phyloP scores from a whole-genome alignment of 2,888 invertebrate species.

The Leptinotarsa haldemani region DNA sequence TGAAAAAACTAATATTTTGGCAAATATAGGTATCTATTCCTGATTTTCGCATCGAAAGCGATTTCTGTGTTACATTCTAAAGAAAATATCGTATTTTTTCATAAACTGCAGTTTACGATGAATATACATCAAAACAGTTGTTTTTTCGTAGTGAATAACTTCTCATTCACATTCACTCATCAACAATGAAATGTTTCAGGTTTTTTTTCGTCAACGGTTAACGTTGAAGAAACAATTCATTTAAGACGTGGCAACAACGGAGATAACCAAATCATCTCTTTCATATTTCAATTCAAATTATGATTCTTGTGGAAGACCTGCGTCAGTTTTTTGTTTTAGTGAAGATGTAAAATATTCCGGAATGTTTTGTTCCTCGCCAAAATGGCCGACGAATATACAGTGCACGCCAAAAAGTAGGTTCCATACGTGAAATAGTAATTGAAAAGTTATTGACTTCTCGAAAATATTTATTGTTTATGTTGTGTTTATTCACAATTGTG shows the following conservation, averaged over 20 bases:
- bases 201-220: too few relatives aligned
- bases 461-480: too few relatives aligned
- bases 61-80: too few relatives aligned
- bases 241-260: conserved; percentile 28
- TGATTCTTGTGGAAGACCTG: conserved; percentile 45
- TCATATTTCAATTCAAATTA: conserved; percentile 39
- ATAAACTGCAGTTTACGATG: too few relatives aligned
- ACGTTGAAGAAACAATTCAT: neutral
- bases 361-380: conserved; percentile 37
- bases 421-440: neutral
- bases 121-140: too few relatives aligned
- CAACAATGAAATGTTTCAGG: too few relatives aligned
- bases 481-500: too few relatives aligned
- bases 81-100: too few relatives aligned
- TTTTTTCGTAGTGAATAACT: too few relatives aligned
- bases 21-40: neutral
- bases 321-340: conserved; percentile 42
- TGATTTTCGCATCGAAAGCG: too few relatives aligned
- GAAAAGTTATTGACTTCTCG: too few relatives aligned
- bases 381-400: conserved; percentile 36
- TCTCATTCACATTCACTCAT: too few relatives aligned
- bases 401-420: neutral
- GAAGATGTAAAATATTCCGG: conserved; percentile 38
- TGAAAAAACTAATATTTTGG: neutral
- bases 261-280: conserved; percentile 29